Evolutionary conservation across 2,888 invertebrate species (phyloP).

Genomic region (Luperina testacea): DNA sequence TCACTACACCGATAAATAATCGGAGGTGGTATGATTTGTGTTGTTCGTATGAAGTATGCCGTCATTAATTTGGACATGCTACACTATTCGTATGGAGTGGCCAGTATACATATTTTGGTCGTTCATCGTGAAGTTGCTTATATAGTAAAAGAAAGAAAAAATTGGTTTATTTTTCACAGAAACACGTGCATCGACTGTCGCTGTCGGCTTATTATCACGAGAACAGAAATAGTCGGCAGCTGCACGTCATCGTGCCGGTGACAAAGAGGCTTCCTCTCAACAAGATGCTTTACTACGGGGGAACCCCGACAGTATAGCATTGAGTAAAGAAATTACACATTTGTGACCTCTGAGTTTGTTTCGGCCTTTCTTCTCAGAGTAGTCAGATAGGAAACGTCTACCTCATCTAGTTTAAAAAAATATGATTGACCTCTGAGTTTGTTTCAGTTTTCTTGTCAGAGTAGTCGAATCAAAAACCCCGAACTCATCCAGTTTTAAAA

Average conservation of each 20-base stretch:
- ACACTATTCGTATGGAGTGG: constrained; percentile 11
- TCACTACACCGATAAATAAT: constrained; percentile 71
- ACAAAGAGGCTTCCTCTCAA: background rate
- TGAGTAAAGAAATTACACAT: background rate
- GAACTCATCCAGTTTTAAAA: no score
- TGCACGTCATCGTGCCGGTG: no score
- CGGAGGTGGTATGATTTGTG: constrained; percentile 71
- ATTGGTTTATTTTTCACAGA: background rate
- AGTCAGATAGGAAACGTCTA: no score
- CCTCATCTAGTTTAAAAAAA: no score
- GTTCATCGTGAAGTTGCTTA: background rate
- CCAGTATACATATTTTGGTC: constrained; percentile 4
- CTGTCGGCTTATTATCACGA: background rate
- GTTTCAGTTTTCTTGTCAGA: background rate
- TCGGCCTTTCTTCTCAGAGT: no score
- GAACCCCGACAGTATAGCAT: background rate
- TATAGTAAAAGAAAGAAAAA: background rate
- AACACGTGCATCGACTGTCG: background rate
- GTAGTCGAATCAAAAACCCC: background rate
- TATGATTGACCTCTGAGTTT: background rate
- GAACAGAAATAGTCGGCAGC: background rate
- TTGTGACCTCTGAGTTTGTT: no score
- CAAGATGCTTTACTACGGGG: background rate
- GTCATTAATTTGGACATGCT: constrained; percentile 59
- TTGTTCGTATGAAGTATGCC: constrained; percentile 52